Conservation (phyloP, 2,797 vertebrate genomes). For the Anguilla megastoma region DNA sequence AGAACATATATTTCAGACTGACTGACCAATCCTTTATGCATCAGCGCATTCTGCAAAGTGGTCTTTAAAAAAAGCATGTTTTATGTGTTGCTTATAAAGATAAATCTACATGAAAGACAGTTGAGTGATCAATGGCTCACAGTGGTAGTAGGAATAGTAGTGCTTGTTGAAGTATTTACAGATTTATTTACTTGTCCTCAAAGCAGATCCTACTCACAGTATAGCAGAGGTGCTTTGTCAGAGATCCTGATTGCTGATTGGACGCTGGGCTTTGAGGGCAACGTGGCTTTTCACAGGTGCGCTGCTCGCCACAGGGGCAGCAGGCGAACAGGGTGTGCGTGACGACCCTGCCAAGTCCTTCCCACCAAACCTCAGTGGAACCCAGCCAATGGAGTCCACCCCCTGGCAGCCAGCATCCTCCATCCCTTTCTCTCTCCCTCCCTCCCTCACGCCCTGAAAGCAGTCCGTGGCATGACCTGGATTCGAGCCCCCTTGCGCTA, state of each 20-base stretch:
- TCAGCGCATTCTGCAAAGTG: not conserved
- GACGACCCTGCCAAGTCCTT: constrained; percentile 29
- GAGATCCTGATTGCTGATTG: not conserved
- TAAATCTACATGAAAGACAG: not conserved
- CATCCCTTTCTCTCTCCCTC: not conserved
- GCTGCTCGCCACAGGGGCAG: not conserved
- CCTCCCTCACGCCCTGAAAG: constrained; percentile 20
- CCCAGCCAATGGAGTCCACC: constrained; percentile 29
- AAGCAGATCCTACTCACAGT: not conserved
- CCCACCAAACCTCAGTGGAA: constrained; percentile 37
- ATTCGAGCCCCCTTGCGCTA: not conserved
- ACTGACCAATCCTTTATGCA: not conserved
- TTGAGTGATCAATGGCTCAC: not conserved
- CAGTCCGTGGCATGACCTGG: constrained; percentile 31
- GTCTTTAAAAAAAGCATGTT: not conserved
- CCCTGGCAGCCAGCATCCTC: constrained; percentile 20
- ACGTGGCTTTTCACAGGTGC: constrained; percentile 1
- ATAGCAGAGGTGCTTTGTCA: not conserved
- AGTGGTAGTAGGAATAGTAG: too few relatives aligned
- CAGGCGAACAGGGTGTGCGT: not conserved
- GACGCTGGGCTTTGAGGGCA: not conserved
- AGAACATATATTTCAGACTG: not conserved
- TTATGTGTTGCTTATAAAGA: not conserved
- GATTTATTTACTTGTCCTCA: not conserved
- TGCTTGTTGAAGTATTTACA: not conserved